Conservation (phyloP, 2,797 vertebrate species). For the Lacerta agilis region DNA sequence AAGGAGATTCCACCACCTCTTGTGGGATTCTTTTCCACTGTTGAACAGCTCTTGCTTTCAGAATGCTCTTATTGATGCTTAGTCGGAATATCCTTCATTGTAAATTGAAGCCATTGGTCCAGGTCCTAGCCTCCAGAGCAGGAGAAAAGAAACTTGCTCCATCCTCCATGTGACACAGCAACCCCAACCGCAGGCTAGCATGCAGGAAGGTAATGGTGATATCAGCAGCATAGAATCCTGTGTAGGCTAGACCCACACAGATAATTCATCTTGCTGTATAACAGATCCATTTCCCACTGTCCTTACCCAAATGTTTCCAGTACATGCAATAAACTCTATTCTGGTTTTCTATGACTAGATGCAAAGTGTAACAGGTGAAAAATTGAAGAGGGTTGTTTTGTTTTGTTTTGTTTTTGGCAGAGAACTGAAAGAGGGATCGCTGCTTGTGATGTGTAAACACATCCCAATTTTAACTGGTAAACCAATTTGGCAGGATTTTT, state of each 20-base stretch:
- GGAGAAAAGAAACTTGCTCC: too few species aligned
- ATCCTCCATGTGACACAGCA: not conserved
- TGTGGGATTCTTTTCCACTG: too few species aligned
- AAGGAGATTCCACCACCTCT: too few species aligned
- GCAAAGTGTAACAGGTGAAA: not conserved
- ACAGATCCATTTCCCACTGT: not conserved
- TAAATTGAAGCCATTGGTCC: too few species aligned
- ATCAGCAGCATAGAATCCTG: not conserved
- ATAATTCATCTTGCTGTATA: not conserved
- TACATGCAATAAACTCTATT: not conserved
- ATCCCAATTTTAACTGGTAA: too few species aligned
- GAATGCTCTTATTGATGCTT: too few species aligned
- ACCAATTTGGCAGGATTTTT: not conserved
- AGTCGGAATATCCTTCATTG: too few species aligned
- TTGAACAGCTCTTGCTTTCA: too few species aligned
- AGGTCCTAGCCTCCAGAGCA: too few species aligned
- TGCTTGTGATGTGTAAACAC: too few species aligned
- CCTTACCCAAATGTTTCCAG: not conserved
- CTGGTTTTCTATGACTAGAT: not conserved
- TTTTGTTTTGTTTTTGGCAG: too few species aligned
- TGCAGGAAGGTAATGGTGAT: not conserved
- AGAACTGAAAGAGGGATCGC: not conserved
- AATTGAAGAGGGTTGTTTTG: not conserved
- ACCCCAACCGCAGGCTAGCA: not conserved
- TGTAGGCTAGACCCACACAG: not conserved